Conservation (phyloP, 37 sponge, comb jelly and placozoan species). For the Geodia barretti region DNA sequence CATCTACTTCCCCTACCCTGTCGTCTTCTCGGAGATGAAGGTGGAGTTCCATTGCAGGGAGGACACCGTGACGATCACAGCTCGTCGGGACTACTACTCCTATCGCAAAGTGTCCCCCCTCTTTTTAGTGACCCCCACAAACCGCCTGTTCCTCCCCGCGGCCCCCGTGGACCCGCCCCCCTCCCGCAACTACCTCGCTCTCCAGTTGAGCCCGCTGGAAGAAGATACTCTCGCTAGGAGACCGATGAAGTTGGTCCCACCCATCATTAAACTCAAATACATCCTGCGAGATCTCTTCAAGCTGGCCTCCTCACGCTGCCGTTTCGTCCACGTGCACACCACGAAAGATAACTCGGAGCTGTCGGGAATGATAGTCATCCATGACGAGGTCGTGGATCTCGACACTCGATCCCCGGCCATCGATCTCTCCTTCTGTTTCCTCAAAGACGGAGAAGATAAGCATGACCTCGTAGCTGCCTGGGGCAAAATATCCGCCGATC, state of each 20-base stretch:
- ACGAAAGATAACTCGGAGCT: background rate
- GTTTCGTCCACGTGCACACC: background rate
- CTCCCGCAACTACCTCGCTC: background rate
- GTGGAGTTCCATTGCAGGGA: background rate
- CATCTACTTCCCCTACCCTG: background rate
- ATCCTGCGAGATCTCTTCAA: background rate
- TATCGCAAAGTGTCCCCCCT: background rate
- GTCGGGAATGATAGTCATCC: background rate
- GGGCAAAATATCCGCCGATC: background rate
- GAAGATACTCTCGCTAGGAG: background rate
- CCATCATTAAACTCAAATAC: background rate
- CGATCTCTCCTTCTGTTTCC: background rate
- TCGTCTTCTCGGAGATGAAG: background rate
- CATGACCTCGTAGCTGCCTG: background rate
- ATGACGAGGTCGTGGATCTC: background rate
- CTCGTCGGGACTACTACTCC: background rate
- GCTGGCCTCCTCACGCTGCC: background rate
- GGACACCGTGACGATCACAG: background rate
- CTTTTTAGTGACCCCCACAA: background rate
- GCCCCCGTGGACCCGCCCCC: background rate
- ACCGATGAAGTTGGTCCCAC: background rate
- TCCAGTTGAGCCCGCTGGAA: background rate
- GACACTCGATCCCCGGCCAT: background rate
- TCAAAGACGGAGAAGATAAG: background rate
- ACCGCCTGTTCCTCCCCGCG: background rate